phyloP scores from a whole-genome alignment of 2,113 vertebrate species.

The Phylloscopus trochilus region DNA sequence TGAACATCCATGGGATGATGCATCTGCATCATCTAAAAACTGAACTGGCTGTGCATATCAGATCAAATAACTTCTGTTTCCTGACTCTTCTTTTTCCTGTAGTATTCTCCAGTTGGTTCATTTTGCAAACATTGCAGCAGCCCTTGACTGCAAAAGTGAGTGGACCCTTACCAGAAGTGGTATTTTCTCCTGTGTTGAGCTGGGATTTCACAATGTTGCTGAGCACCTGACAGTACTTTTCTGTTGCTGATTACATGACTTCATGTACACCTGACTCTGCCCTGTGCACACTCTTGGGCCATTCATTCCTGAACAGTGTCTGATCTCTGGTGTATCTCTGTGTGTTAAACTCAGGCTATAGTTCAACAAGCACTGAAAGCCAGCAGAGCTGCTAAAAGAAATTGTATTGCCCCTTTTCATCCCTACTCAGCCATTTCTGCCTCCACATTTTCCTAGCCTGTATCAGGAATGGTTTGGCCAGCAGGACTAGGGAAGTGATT shows the following conservation, averaged over 20 bases:
- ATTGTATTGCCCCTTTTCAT: neutral
- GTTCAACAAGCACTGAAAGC: neutral
- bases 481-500: neutral
- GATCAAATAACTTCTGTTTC: neutral
- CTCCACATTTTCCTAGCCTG: neutral
- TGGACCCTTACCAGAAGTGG: neutral
- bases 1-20: neutral
- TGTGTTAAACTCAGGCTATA: neutral
- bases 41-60: neutral
- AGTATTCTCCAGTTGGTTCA: neutral
- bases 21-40: neutral
- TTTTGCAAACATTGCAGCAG: neutral
- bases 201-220: neutral
- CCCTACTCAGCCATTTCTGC: neutral
- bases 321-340: neutral
- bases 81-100: neutral
- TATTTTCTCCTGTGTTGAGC: neutral
- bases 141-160: neutral
- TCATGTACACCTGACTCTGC: neutral
- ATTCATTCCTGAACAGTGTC: neutral
- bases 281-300: neutral
- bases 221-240: neutral
- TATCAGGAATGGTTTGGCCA: neutral
- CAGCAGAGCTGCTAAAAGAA: neutral
- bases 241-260: neutral